phyloP scores from a whole-genome alignment of 2,888 invertebrate genomes.

The Drosophila anceps region DNA sequence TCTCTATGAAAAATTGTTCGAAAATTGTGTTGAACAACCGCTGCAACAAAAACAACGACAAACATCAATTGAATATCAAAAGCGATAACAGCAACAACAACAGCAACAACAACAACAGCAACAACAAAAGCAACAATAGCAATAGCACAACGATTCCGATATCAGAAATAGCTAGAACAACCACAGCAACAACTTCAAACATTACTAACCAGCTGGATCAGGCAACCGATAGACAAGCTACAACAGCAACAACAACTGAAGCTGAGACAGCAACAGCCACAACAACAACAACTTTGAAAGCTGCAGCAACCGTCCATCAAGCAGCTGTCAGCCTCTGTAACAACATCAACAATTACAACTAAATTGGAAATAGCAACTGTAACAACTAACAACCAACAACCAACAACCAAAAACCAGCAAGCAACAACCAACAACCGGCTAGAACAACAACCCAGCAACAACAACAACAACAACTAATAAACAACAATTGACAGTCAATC shows the following conservation, averaged over 20 bases:
- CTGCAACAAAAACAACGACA: conserved; percentile 31
- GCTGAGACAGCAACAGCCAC: conserved; percentile 12
- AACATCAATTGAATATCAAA: conserved; percentile 24
- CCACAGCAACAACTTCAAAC: conserved; percentile 19
- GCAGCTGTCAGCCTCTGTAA: conserved; percentile 26
- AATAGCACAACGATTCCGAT: conserved; percentile 10
- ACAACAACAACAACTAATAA: conserved; percentile 1
- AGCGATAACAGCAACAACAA: conserved; percentile 8
- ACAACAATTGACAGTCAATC: neutral
- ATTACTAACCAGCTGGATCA: neutral
- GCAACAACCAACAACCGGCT: neutral
- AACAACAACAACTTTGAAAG: conserved; percentile 19
- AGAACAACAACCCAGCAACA: neutral
- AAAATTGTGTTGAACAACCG: conserved; percentile 18
- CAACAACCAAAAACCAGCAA: neutral
- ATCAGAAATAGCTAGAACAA: neutral
- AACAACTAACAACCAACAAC: conserved; percentile 2
- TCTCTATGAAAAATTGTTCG: conserved; percentile 15
- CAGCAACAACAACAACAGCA: conserved; percentile 6
- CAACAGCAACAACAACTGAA: conserved; percentile 12
- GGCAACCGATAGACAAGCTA: conserved; percentile 7
- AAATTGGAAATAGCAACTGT: neutral
- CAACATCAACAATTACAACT: neutral
- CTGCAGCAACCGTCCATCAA: conserved; percentile 43
- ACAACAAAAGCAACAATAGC: neutral